phyloP scores from a whole-genome alignment of 2,113 vertebrate species.

The Sialia sialis region DNA sequence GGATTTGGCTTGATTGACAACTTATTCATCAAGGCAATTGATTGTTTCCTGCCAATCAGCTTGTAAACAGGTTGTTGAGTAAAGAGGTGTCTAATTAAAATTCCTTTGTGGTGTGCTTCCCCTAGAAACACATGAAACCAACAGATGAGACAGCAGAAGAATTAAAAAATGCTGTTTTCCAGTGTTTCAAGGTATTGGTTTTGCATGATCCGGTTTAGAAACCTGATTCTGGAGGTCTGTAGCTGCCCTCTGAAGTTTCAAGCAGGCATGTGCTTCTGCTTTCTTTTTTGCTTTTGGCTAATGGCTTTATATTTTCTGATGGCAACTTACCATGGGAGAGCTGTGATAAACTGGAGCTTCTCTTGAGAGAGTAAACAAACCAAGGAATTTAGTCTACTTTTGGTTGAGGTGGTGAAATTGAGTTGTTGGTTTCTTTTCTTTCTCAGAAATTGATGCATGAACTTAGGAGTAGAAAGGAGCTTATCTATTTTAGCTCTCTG shows the following conservation, averaged over 20 bases:
- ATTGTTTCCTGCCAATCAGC: background rate
- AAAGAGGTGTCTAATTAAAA: background rate
- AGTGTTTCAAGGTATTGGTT: background rate
- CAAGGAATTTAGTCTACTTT: background rate
- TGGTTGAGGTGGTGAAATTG: background rate
- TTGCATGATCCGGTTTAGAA: background rate
- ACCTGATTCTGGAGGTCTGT: background rate
- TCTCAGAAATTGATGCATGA: background rate
- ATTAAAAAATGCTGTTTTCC: background rate
- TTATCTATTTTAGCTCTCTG: background rate
- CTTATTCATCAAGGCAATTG: conserved; percentile 10
- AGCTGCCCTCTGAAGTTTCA: background rate
- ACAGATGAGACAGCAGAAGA: background rate
- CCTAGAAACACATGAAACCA: background rate
- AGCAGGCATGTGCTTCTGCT: rapidly evolving
- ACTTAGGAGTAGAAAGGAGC: background rate
- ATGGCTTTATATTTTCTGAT: background rate
- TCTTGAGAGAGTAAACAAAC: background rate
- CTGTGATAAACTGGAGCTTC: background rate
- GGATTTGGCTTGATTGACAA: background rate
- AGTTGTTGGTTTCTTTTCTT: background rate
- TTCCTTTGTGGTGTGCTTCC: background rate
- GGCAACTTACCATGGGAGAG: background rate
- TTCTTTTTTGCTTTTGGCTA: background rate
- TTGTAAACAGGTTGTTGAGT: background rate